phyloP scores from a whole-genome alignment of 30 jellyfish, hydroid and myxozoan genomes.

The Morbakka virulenta region DNA sequence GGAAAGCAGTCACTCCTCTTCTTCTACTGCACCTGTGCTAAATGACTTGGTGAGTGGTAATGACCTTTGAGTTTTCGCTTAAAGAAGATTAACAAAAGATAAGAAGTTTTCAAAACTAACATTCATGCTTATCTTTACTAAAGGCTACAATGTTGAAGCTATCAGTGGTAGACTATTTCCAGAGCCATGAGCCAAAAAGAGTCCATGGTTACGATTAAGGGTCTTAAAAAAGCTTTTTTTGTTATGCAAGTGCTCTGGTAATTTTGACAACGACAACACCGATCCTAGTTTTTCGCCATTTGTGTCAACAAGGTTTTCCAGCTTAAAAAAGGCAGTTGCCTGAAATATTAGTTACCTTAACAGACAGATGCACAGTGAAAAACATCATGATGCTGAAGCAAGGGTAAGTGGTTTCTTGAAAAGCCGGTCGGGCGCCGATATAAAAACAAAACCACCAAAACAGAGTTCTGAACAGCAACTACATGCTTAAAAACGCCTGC shows the following conservation, averaged over 20 bases:
- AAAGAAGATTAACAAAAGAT: constrained; percentile 38
- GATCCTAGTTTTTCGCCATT: too few relatives aligned
- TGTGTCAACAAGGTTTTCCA: too few relatives aligned
- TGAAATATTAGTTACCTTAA: constrained; percentile 24
- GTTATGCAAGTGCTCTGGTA: too few relatives aligned
- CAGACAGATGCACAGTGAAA: constrained; percentile 21
- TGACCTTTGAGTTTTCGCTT: constrained; percentile 22
- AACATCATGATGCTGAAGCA: constrained; percentile 38
- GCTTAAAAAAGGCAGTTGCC: too few relatives aligned
- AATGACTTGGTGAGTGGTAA: constrained; percentile 42
- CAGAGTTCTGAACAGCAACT: constrained; percentile 36
- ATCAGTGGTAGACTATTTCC: constrained; percentile 20
- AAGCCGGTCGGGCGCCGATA: constrained; percentile 36
- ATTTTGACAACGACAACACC: too few relatives aligned
- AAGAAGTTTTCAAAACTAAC: constrained; percentile 42
- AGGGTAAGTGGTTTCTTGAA: constrained; percentile 40
- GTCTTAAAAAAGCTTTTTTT: too few relatives aligned
- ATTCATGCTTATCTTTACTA: constrained; percentile 16
- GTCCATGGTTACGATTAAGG: constrained; percentile 45
- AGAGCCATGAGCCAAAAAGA: constrained; percentile 48
- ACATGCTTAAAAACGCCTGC: constrained; percentile 33
- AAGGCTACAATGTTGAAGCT: constrained; percentile 49
- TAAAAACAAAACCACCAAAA: constrained; percentile 4
- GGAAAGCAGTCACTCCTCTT: too few relatives aligned
- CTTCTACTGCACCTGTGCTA: too few relatives aligned